Base-by-base conservation (phyloP, 2,113 vertebrate species). In the Chinchilla lanigera region DNA sequence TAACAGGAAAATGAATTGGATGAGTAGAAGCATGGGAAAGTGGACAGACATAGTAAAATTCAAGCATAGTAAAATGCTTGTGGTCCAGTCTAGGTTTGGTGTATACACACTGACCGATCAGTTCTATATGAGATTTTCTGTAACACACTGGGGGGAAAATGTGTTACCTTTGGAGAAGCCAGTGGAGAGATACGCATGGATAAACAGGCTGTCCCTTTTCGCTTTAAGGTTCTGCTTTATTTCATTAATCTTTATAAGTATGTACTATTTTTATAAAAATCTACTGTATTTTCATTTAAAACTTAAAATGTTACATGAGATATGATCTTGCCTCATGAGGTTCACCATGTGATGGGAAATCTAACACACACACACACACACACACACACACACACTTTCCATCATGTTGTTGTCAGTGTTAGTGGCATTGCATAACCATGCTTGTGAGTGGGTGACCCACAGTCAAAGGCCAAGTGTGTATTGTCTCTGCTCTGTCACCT, bases 281-380 rank as follows among this genome's bases (percentile, higher is more conserved):
- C 24, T 58, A 50, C 28, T 17, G 26, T 50, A 24, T 90, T 96
- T 85, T 78, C 50, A 22, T 91, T 90, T 86, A 88, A 88, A 90
- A 75, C 56, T 82, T 86, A 38, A 78, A 50, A 92, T 56, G 47
- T 47, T 7, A 0, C 10, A 14, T 71, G 60, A 69, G 33, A 71
- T 26, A 61, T 10, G 52, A 7, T 67, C 20, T 80, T 65, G 75
- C 71, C 78, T 38, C 50, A 20, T 41, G 47, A 47, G 83, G 19
- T 78, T 54, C 52, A 58, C 38, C 75, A 50, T 26, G 54, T 50
- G n/a, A 73, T 35, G 5, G 52, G 60, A 81, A 77, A 75, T 89
- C 73, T 73, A 80, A 77, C 20, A 41, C 41, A 50, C n/a, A 71
- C 28, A 41, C 12, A 30, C 10, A 52, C 47, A 26, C n/a, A n/a